Evolutionary conservation across 1,140 invertebrate species (phyloP).

Genomic region (Bombyx mandarina): DNA sequence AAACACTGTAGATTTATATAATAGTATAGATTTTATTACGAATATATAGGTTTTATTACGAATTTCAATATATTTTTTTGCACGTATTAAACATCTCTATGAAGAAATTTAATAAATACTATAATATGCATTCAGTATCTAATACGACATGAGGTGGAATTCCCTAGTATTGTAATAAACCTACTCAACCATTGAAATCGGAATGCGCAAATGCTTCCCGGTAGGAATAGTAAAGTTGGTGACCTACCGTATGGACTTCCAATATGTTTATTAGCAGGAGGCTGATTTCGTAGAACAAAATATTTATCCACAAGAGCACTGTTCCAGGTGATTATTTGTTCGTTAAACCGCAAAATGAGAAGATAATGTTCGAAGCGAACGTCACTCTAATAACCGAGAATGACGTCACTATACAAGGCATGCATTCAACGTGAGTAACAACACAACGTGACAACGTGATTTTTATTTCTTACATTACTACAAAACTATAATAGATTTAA

Average conservation of each 20-base stretch:
- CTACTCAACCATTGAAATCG: no score
- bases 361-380: constrained; percentile 75
- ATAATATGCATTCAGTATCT: background rate
- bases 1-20: no score
- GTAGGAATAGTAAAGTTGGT: no score
- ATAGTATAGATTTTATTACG: background rate
- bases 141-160: no score
- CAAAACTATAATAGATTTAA: no score
- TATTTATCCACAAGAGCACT: background rate
- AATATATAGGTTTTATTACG: background rate
- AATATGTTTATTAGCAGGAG: no score
- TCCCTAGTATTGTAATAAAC: no score
- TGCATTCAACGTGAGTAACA: constrained; percentile 58
- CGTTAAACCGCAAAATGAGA: constrained; percentile 24
- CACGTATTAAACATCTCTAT: background rate
- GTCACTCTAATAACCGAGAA: constrained; percentile 76
- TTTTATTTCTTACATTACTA: constrained; percentile 11
- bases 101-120: background rate
- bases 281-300: background rate
- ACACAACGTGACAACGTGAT: background rate
- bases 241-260: no score
- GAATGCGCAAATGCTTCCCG: no score
- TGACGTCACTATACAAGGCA: constrained; percentile 73
- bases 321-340: constrained; percentile 69
- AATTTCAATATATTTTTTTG: background rate